Conservation (phyloP, 2,797 vertebrate species). For the Onychomys leucogaster region DNA sequence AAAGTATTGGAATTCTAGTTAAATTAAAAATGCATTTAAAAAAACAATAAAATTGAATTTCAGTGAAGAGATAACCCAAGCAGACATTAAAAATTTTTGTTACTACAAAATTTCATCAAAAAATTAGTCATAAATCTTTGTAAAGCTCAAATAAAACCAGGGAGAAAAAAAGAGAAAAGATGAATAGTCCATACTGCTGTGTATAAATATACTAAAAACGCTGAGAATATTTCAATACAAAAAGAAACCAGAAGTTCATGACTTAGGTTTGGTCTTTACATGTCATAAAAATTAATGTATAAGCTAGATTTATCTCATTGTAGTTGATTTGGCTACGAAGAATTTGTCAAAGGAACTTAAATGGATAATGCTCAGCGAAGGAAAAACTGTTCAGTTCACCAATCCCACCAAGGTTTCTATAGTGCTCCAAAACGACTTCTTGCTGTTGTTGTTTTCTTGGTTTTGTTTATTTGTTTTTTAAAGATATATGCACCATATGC, state of each 20-base stretch:
- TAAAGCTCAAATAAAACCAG: background rate
- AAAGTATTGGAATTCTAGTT: background rate
- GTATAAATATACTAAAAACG: slow-evolving; percentile 20
- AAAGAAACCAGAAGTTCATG: background rate
- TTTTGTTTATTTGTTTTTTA: background rate
- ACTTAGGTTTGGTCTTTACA: background rate
- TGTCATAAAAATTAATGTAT: background rate
- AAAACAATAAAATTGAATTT: background rate
- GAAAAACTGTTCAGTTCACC: background rate
- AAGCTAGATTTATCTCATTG: background rate
- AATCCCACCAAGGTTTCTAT: background rate
- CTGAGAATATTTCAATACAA: background rate
- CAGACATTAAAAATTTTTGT: background rate
- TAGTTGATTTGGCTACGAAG: background rate
- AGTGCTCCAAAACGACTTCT: background rate
- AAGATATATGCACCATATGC: no score
- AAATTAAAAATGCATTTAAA: background rate
- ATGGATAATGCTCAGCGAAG: background rate
- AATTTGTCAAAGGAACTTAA: background rate
- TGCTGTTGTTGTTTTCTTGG: background rate
- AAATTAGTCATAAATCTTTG: background rate
- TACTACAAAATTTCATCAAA: background rate
- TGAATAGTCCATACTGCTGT: background rate
- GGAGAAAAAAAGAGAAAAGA: background rate
- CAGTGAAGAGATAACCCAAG: background rate